Percentiles rank a stretch among this genome's conserved stretches.
phyloP scores from a whole-genome alignment of 2,113 vertebrate genomes.

The Sphaerodactylus townsendi region DNA sequence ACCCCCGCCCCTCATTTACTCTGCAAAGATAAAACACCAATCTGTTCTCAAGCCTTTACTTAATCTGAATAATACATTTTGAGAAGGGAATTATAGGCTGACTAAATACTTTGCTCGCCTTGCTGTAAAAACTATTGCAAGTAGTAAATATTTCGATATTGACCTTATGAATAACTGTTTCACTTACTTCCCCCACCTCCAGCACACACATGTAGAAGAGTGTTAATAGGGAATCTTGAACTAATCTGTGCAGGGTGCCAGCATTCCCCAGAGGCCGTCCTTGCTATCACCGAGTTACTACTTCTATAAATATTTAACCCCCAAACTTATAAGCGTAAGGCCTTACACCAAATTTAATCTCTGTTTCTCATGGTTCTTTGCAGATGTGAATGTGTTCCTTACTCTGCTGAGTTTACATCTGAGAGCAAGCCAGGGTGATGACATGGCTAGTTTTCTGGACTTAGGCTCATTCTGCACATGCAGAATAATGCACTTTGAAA shows the following conservation, averaged over 20 bases:
- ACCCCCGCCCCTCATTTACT: not conserved
- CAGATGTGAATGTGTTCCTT: not conserved
- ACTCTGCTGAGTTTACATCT: not conserved
- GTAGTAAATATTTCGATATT: not conserved
- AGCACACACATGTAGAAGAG: not conserved
- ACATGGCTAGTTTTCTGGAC: not conserved
- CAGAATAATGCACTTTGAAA: too few relatives aligned
- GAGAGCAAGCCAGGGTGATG: not conserved
- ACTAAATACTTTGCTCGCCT: not conserved
- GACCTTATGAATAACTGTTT: not conserved
- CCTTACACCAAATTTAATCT: not conserved
- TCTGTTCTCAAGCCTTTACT: not conserved
- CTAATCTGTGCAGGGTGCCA: not conserved
- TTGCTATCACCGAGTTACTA: rapidly evolving
- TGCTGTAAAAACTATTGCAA: not conserved
- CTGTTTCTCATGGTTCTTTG: not conserved
- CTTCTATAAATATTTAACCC: rapidly evolving
- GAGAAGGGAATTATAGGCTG: not conserved
- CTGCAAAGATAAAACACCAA: not conserved
- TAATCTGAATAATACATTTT: not conserved
- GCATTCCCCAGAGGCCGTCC: not conserved
- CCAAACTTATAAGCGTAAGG: too few relatives aligned
- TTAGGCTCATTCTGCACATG: too few relatives aligned
- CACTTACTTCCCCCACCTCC: too few relatives aligned
- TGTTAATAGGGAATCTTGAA: not conserved